These are phyloP conservation scores for Arrhamphus sclerolepis DNA, from an alignment of 2,797 vertebrate species.

Conservation along the genomic window DNA sequence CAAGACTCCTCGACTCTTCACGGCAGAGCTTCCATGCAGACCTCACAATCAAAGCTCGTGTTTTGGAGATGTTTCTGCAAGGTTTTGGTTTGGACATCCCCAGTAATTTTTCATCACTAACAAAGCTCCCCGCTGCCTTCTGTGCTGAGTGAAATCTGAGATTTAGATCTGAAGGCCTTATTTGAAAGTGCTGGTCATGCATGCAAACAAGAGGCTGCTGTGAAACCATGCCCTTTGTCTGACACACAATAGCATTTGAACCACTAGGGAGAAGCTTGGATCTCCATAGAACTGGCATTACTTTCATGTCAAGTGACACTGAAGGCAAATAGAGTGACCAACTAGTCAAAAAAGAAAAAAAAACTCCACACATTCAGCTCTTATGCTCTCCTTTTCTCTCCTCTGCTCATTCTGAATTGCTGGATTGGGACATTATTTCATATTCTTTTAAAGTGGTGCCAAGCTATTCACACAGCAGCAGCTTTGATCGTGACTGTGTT, in stretches of 20 bases:
- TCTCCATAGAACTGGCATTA: constrained; percentile 72
- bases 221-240: constrained; percentile 76
- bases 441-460: constrained; percentile 73
- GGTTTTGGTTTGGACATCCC: constrained; percentile 69
- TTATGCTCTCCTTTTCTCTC: constrained; percentile 46
- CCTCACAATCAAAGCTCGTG: constrained; percentile 72
- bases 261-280: constrained; percentile 72
- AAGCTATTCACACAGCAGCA: constrained; percentile 60
- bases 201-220: constrained; percentile 74
- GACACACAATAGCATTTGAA: constrained; percentile 75
- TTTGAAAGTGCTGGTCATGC: constrained; percentile 79
- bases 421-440: constrained; percentile 70
- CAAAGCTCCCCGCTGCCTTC: constrained; percentile 71
- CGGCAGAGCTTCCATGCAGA: constrained; percentile 57
- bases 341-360: constrained; percentile 51
- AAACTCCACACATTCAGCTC: constrained; percentile 44
- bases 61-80: constrained; percentile 59
- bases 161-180: constrained; percentile 75
- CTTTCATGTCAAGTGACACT: constrained; percentile 78
- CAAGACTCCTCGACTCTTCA: constrained; percentile 53
- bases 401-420: constrained; percentile 54
- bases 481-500: constrained; percentile 62
- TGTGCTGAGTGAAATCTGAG: constrained; percentile 64
- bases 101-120: constrained; percentile 71
- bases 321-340: constrained; percentile 74